A percentile compares a stretch with the other conserved stretches of the same genome.
These are phyloP conservation scores for Lissocephala sabroskyi DNA, from an alignment of 2,888 invertebrate genomes.

Conservation along the genomic window DNA sequence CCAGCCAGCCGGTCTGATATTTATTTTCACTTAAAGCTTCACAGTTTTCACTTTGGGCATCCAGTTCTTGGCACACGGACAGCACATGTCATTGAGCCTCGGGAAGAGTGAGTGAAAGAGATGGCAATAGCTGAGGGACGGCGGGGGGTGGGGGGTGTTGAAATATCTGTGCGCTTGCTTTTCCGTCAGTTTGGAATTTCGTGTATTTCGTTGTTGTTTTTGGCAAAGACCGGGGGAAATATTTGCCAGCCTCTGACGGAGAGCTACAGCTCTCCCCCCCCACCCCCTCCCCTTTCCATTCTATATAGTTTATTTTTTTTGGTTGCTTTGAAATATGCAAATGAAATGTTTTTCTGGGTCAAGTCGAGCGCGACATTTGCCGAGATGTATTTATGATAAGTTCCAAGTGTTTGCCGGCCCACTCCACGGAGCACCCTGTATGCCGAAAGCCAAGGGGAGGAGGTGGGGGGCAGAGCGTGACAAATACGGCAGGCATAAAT, in stretches of 20 bases:
- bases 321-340: conserved; percentile 37
- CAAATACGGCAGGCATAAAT: too few relatives aligned
- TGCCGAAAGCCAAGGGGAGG: too few relatives aligned
- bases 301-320: not conserved
- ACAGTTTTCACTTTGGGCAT: conserved; percentile 30
- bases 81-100: conserved; percentile 55
- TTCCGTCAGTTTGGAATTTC: conserved; percentile 60
- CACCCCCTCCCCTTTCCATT: too few relatives aligned
- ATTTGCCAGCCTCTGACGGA: conserved; percentile 20
- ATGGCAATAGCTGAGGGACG: too few relatives aligned
- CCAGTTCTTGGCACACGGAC: conserved; percentile 52
- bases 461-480: too few relatives aligned
- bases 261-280: too few relatives aligned
- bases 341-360: conserved; percentile 47
- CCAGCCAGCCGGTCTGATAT: conserved; percentile 11
- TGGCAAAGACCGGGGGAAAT: conserved; percentile 38
- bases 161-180: conserved; percentile 50
- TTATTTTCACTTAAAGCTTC: too few relatives aligned
- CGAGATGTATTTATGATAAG: conserved; percentile 11
- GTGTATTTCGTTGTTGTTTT: too few relatives aligned
- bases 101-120: too few relatives aligned
- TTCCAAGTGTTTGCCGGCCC: not conserved
- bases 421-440: not conserved
- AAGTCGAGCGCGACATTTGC: conserved; percentile 28
- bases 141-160: too few relatives aligned